Evolutionary conservation across 2,797 vertebrate species (phyloP).

Genomic region (Nasua narica): DNA sequence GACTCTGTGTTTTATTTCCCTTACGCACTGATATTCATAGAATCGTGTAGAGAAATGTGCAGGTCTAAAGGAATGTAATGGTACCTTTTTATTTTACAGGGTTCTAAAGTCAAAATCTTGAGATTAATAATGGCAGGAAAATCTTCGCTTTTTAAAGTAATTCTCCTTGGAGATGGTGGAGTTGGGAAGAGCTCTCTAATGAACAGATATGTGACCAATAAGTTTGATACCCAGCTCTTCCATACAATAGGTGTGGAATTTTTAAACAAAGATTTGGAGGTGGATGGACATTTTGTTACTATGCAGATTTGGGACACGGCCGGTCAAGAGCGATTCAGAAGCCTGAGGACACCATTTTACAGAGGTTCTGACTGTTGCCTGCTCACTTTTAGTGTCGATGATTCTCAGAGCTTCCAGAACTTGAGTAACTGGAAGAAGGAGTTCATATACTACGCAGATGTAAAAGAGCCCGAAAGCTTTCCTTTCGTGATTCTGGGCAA

Average conservation of each 20-base stretch:
- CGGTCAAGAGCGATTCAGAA: conserved; percentile 96
- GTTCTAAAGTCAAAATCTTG: conserved; percentile 60
- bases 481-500: conserved; percentile 96
- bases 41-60: background rate
- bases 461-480: conserved; percentile 95
- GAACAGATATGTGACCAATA: conserved; percentile 98
- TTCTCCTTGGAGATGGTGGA: conserved; percentile 95
- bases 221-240: conserved; percentile 96
- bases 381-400: conserved; percentile 96
- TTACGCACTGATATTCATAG: background rate
- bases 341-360: conserved; percentile 97
- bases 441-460: conserved; percentile 96
- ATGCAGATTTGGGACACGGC: conserved; percentile 99
- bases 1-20: background rate
- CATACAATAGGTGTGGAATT: conserved; percentile 98
- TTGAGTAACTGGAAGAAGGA: conserved; percentile 97
- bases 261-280: conserved; percentile 96
- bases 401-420: conserved; percentile 96
- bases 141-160: conserved; percentile 95
- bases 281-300: conserved; percentile 93
- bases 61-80: conserved; percentile 9
- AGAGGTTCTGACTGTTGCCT: conserved; percentile 97
- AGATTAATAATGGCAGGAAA: conserved; percentile 89
- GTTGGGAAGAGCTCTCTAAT: conserved; percentile 98
- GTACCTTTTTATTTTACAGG: conserved; percentile 77